A percentile compares a stretch with the other conserved stretches of the same genome.
phyloP scores from a whole-genome alignment of 2,797 vertebrate species.

The Chelonia mydas region DNA sequence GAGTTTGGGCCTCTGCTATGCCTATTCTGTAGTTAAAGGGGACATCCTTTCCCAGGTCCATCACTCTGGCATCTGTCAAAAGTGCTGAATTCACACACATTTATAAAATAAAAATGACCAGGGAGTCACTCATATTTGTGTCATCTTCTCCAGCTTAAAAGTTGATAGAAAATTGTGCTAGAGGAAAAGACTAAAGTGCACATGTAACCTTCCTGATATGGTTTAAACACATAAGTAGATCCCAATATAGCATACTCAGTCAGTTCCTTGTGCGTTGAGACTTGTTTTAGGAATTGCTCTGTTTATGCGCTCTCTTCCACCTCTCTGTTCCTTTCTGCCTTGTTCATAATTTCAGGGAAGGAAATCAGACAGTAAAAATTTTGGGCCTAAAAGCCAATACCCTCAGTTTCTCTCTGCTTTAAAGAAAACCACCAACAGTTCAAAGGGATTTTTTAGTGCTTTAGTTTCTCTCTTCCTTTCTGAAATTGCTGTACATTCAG shows the following conservation, averaged over 20 bases:
- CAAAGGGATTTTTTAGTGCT: neutral
- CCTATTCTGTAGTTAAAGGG: neutral
- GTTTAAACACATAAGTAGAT: neutral
- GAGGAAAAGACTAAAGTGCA: neutral
- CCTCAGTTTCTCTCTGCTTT: neutral
- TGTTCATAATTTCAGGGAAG: neutral
- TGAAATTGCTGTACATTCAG: neutral
- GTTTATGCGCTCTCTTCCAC: neutral
- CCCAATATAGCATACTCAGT: neutral
- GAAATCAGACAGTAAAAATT: neutral
- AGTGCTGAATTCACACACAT: neutral
- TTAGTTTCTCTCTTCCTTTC: neutral
- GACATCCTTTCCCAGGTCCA: neutral
- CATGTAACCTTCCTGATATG: neutral
- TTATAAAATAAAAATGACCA: neutral
- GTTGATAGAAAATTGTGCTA: neutral
- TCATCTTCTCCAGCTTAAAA: neutral
- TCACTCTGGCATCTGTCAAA: neutral
- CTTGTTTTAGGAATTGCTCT: neutral
- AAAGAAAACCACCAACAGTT: neutral
- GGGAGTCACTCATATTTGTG: neutral
- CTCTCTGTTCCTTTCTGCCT: neutral
- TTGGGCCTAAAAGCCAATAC: neutral
- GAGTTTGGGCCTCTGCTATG: neutral
- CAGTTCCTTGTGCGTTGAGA: neutral